Base-by-base conservation (phyloP, 2,113 vertebrate species). In the Spea multiplicata region DNA sequence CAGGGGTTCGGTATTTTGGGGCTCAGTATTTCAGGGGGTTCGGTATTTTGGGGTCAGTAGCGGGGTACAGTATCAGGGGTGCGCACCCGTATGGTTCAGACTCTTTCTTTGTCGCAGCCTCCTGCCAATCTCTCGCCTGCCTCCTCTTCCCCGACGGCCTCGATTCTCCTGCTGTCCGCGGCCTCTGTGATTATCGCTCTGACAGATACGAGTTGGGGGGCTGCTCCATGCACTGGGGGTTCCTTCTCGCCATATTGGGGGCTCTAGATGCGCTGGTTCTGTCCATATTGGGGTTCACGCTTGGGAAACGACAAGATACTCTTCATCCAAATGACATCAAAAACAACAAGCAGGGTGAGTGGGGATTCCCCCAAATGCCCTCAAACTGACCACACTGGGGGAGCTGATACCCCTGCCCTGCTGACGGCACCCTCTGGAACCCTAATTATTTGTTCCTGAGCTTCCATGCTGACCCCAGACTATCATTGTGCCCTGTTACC, bases 191-290 rank as follows among this genome's bases (percentile, higher is more conserved):
- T 44, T 87, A 92, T 46, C 83, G 84, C 16, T 93, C 92, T 17
- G 82, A 89, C 70, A 94, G 93, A 66, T 94, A 94, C 85, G 89
- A 92, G 14, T 85, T 90, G 8, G 93, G 94, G 3, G 88, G 88
- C 83, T 95, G 94, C 75, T 88, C 90, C 0, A 84, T 95, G 44
- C 92, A 93, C 87, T 94, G 93, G 94, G 92, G 91, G 49, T 94
- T 90, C 76, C 86, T 92, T n/a, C 84, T 95, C 57, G 93, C 94
- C 82, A 77, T 95, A 44, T 86, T 95, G 76, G 94, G 93, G 0
- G 87, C 93, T 10, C 82, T 93, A 66, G 93, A 95, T 0, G 91
- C 93, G 1, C 86, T 87, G 12, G 93, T 94, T 44, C 86, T 94
- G 79, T 88, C 93, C 62, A 93, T 89, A 0, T 81, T 94, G 53